Percentiles rank a stretch among this genome's conserved stretches.
These are phyloP conservation scores for Steinernema carpocapsae DNA, from an alignment of 2,888 invertebrate genomes.

Conservation along the genomic window DNA sequence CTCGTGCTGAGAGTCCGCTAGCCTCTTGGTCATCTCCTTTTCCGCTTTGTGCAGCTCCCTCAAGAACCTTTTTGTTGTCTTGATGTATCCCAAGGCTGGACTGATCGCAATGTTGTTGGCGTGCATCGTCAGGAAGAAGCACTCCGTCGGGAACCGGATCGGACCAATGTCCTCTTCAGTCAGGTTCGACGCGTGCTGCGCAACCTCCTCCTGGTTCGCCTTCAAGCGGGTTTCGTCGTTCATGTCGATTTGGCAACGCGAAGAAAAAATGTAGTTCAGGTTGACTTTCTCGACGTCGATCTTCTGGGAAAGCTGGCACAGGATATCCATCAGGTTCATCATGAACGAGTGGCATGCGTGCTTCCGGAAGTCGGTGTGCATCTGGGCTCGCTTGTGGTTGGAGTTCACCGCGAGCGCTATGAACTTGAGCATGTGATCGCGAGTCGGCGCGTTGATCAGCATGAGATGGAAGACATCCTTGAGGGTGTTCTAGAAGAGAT, in stretches of 20 bases:
- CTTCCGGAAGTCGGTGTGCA: constrained; percentile 85
- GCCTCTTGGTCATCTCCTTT: constrained; percentile 42
- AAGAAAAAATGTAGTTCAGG: constrained; percentile 85
- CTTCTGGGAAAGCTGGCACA: constrained; percentile 87
- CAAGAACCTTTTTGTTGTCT: constrained; percentile 47
- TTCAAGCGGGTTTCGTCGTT: constrained; percentile 79
- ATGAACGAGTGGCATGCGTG: constrained; percentile 93
- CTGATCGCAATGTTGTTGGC: constrained; percentile 89
- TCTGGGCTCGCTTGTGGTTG: constrained; percentile 86
- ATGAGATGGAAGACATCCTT: constrained; percentile 84
- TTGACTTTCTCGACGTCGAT: constrained; percentile 78
- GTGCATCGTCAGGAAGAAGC: constrained; percentile 93
- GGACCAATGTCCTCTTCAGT: not conserved
- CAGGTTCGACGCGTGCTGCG: constrained; percentile 75
- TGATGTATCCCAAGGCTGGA: constrained; percentile 76
- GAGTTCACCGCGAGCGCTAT: constrained; percentile 79
- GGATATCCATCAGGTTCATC: constrained; percentile 86
- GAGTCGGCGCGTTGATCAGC: constrained; percentile 81
- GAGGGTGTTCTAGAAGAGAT: constrained; percentile 74
- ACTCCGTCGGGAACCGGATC: constrained; percentile 83
- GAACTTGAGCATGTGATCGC: constrained; percentile 82
- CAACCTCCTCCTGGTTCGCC: constrained; percentile 82
- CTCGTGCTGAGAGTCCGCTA: not conserved
- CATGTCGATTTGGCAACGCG: constrained; percentile 71
- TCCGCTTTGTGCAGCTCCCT: constrained; percentile 43